Base-by-base conservation (phyloP, 2,888 invertebrate genomes). In the Hedya salicella region DNA sequence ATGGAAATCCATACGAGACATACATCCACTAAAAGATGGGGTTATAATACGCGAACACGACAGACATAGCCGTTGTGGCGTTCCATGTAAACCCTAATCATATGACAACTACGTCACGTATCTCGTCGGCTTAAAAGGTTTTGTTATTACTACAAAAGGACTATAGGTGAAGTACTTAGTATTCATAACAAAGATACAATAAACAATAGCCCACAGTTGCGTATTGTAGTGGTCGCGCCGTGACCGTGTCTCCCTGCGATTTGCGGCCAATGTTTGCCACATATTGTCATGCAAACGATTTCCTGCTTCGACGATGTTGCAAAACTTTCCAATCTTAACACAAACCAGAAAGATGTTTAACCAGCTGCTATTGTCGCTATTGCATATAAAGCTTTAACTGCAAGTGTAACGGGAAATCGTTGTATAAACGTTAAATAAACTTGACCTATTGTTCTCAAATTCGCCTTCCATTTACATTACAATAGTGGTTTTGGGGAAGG, bases 241-340 rank as follows among this genome's bases (percentile, higher is more conserved):
- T 32, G 11, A 52, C 61, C 52, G 52, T 52, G 52, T 52, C 61
- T 61, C 61, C 59, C 49, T 36, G 61, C 17, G 1, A 14, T 21
- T 32, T n/a, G 53, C 32, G 32, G 14, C 54, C n/a, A n/a, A n/a
- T 44, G 42, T 42, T 21, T 11, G 13, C 52, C 53, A 54, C 40
- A 54, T 19, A 39, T 39, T 53, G 39, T 36, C 36, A 53, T 40
- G 53, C 19, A 54, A 39, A 54, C 53, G 19, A 39, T n/a, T 54
- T 54, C 40, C 53, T 52, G 53, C n/a, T 53, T 17, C 16, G 17
- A 14, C 25, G 19, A 3, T 50, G 3, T 16, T 13, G 19, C 32
- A 11, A 42, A 30, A 44, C 30, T 57, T 44, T 30, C 44, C 44
- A 57, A 57, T 44, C 25, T 32, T 16, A n/a, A 56, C 25, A 56